Evolutionary conservation across 1,140 invertebrate species (phyloP).

Genomic region (Sinella curviseta): DNA sequence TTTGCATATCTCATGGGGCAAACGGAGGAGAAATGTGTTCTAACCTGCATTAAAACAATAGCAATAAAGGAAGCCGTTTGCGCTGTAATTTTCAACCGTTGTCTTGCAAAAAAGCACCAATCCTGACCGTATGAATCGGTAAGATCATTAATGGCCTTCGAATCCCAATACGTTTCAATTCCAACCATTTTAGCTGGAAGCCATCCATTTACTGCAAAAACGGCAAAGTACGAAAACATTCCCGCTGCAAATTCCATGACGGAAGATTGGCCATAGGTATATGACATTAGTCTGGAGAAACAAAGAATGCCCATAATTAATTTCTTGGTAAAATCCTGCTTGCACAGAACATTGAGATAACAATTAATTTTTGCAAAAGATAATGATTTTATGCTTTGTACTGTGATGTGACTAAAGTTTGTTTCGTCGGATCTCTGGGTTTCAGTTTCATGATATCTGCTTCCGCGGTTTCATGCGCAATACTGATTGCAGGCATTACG

Average conservation of each 20-base stretch:
- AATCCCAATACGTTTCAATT: constrained; percentile 62
- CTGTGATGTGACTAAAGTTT: constrained; percentile 69
- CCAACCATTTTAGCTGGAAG: constrained; percentile 58
- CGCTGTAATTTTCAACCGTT: constrained; percentile 67
- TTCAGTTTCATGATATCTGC: constrained; percentile 71
- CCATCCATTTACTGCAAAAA: constrained; percentile 66
- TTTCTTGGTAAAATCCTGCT: constrained; percentile 63
- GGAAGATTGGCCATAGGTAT: constrained; percentile 60
- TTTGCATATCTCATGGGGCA: too few species aligned
- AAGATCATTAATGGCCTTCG: constrained; percentile 61
- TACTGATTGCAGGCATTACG: constrained; percentile 47
- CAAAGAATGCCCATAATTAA: constrained; percentile 59
- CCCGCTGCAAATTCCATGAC: constrained; percentile 61
- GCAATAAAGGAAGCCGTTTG: constrained; percentile 69
- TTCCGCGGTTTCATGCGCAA: constrained; percentile 70
- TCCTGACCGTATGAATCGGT: constrained; percentile 65
- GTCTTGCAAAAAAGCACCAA: constrained; percentile 66
- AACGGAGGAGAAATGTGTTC: too few species aligned
- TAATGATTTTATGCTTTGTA: too few species aligned
- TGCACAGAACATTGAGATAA: constrained; percentile 63
- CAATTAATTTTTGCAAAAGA: neutral
- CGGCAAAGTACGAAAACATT: constrained; percentile 63
- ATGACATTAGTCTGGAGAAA: constrained; percentile 60
- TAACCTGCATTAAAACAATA: constrained; percentile 68
- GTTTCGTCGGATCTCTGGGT: constrained; percentile 66